Conservation (phyloP, 2,888 invertebrate genomes). For the Hoplodrina blanda region DNA sequence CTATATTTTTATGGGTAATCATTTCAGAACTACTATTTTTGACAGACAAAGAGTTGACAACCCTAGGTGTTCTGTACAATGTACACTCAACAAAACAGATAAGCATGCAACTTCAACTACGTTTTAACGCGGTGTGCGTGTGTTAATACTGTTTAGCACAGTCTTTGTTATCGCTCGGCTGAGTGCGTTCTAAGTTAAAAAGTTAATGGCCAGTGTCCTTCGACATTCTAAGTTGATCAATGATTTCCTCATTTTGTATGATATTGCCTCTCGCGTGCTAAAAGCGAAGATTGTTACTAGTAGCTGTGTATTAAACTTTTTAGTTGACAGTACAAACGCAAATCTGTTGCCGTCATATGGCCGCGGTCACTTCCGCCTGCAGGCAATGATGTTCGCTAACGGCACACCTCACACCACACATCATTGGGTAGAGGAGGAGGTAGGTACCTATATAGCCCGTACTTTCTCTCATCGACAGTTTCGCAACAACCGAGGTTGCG, state of each 20-base stretch:
- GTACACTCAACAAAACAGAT: slow-evolving; percentile 9
- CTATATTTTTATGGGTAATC: no score
- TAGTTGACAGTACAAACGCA: not conserved
- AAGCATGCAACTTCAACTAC: not conserved
- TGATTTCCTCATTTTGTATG: no score
- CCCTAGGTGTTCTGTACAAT: not conserved
- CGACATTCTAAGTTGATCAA: no score
- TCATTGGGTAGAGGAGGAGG: not conserved
- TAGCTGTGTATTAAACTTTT: not conserved
- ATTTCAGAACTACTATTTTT: no score
- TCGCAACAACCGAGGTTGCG: slow-evolving; percentile 62
- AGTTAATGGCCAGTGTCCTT: not conserved
- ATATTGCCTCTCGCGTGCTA: not conserved
- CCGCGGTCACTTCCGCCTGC: slow-evolving; percentile 42
- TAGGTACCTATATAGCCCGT: slow-evolving; percentile 23
- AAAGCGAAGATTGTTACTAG: not conserved
- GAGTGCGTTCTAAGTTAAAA: not conserved
- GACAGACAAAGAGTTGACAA: no score
- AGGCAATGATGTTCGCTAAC: slow-evolving; percentile 37
- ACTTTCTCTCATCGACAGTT: slow-evolving; percentile 58
- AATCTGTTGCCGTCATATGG: slow-evolving; percentile 14
- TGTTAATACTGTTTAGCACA: not conserved
- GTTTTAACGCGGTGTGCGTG: not conserved
- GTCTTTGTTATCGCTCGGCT: not conserved
- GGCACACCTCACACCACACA: slow-evolving; percentile 27